A percentile compares a stretch with the other conserved stretches of the same genome.
Evolutionary conservation across 2,888 invertebrate genomes (phyloP).

Genomic region (Lasioglossum pauxillum): DNA sequence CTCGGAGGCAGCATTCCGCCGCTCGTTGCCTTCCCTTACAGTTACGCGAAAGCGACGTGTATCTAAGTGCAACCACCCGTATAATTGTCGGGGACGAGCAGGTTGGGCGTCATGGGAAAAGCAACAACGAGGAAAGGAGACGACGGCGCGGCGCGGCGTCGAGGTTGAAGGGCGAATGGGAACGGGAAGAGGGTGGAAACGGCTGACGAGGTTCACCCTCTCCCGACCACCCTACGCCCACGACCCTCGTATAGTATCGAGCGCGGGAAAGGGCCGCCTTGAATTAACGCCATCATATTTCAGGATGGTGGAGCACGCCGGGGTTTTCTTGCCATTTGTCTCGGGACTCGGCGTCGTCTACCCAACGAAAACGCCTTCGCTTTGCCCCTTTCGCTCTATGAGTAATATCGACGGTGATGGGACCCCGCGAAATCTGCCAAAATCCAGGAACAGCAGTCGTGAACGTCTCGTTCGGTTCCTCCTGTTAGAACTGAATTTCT

Average conservation of each 20-base stretch:
- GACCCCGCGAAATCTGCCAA: not conserved
- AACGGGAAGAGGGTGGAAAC: conserved; percentile 74
- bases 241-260: conserved; percentile 70
- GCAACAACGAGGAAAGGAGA: conserved; percentile 49
- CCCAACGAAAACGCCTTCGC: conserved; percentile 57
- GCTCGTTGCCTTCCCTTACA: conserved; percentile 75
- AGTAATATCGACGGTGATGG: conserved; percentile 64
- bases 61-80: conserved; percentile 82
- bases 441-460: not conserved
- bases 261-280: conserved; percentile 76
- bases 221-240: conserved; percentile 37
- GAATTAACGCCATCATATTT: conserved; percentile 84
- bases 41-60: conserved; percentile 83
- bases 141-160: conserved; percentile 40
- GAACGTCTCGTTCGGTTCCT: not conserved
- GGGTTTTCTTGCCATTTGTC: conserved; percentile 81
- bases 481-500: not conserved
- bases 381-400: conserved; percentile 69
- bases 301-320: conserved; percentile 77
- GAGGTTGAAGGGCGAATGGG: conserved; percentile 74
- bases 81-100: conserved; percentile 81
- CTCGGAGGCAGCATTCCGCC: conserved; percentile 64
- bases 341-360: conserved; percentile 66
- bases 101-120: conserved; percentile 54
- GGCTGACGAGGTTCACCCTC: conserved; percentile 76